Evolutionary conservation across 2,797 vertebrate species (phyloP).

Genomic region (Florisuga fusca): DNA sequence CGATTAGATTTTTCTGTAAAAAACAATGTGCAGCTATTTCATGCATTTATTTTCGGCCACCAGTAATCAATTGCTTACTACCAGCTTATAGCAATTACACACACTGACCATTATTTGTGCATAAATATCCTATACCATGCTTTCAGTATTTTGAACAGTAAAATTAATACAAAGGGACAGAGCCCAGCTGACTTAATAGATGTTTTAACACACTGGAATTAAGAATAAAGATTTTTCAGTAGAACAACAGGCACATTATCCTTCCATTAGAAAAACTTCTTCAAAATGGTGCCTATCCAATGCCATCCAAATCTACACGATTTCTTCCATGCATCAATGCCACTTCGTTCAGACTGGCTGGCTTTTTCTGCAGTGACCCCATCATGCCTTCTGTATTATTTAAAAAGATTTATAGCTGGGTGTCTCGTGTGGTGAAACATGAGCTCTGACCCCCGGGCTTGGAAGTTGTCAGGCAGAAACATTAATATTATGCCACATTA

Average conservation of each 20-base stretch:
- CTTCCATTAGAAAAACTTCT: constrained; percentile 17
- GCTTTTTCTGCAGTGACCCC: constrained; percentile 91
- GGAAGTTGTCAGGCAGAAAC: constrained; percentile 85
- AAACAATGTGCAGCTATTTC: not conserved
- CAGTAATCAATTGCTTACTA: not conserved
- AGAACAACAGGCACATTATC: not conserved
- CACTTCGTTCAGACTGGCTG: constrained; percentile 93
- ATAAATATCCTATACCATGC: not conserved
- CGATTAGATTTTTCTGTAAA: not conserved
- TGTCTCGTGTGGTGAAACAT: constrained; percentile 90
- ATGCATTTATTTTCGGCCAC: not conserved
- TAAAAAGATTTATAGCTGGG: constrained; percentile 95
- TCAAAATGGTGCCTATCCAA: constrained; percentile 19
- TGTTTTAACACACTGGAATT: not conserved
- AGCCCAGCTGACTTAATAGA: not conserved
- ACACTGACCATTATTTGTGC: not conserved
- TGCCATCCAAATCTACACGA: constrained; percentile 33
- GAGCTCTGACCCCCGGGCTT: constrained; percentile 89
- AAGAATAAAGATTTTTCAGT: constrained; percentile 22
- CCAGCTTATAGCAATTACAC: not conserved
- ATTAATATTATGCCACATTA: constrained; percentile 91
- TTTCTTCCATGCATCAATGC: constrained; percentile 82
- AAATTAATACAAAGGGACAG: not conserved
- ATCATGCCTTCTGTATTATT: constrained; percentile 91
- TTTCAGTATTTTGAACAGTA: not conserved